Conservation (phyloP, 1,140 invertebrate genomes). For the Mizuhopecten yessoensis region DNA sequence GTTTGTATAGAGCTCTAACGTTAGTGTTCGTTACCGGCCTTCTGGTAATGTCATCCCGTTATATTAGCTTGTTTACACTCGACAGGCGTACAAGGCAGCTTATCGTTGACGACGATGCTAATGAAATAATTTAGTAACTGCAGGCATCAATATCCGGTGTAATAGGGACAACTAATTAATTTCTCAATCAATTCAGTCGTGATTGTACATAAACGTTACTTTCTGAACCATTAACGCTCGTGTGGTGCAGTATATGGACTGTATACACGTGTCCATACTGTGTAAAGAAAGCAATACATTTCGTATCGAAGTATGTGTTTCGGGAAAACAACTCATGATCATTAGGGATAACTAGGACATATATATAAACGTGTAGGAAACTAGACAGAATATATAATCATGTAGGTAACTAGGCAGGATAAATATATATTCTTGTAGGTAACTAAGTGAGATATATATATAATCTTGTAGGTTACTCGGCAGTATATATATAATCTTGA, state of each 20-base stretch:
- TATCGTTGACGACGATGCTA: not conserved
- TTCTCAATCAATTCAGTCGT: not conserved
- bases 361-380: no score
- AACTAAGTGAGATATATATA: no score
- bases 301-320: no score
- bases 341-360: no score
- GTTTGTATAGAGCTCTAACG: not conserved
- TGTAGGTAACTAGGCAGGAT: no score
- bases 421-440: no score
- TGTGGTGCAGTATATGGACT: not conserved
- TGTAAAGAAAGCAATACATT: no score
- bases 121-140: slow-evolving; percentile 10
- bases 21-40: not conserved
- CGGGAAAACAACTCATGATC: no score
- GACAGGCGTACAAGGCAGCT: not conserved
- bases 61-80: not conserved
- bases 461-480: no score
- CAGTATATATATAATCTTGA: no score
- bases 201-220: not conserved
- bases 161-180: not conserved
- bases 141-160: not conserved
- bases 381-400: no score
- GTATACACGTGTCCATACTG: not conserved
- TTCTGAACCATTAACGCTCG: not conserved
- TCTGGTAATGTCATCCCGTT: not conserved